Conservation (phyloP, 2,888 invertebrate species). For the Conchocele bisecta region DNA sequence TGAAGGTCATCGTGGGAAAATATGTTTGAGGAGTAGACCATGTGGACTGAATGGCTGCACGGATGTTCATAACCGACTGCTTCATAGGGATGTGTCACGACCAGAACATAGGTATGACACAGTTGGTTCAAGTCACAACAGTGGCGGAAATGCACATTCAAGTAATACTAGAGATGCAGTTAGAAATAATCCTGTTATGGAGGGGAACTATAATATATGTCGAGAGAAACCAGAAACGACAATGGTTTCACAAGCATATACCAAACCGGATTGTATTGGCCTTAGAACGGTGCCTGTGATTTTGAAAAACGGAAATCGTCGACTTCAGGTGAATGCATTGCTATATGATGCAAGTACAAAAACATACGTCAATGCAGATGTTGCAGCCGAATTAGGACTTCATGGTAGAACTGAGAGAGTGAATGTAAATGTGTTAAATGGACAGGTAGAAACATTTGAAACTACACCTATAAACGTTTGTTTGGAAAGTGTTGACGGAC, state of each 20-base stretch:
- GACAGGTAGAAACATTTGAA: background rate
- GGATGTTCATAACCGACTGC: too few species aligned
- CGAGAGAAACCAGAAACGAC: too few species aligned
- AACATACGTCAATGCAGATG: constrained; percentile 17
- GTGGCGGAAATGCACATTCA: too few species aligned
- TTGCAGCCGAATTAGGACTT: constrained; percentile 10
- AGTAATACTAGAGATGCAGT: too few species aligned
- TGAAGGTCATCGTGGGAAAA: too few species aligned
- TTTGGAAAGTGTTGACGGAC: background rate
- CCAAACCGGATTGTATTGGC: background rate
- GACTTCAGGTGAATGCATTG: constrained; percentile 15
- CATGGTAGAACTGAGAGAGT: background rate
- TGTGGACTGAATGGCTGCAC: too few species aligned
- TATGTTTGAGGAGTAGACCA: too few species aligned
- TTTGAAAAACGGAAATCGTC: background rate
- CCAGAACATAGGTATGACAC: too few species aligned
- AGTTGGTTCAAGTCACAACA: too few species aligned
- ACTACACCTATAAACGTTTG: background rate
- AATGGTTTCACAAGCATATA: background rate
- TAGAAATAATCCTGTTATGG: constrained; percentile 1
- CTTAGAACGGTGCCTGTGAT: constrained; percentile 23
- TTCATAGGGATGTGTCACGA: too few species aligned
- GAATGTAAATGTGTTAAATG: constrained; percentile 16
- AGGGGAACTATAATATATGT: background rate
- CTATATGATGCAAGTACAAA: constrained; percentile 18